phyloP scores from a whole-genome alignment of 2,888 invertebrate species.

The Tupiocoris notatus region DNA sequence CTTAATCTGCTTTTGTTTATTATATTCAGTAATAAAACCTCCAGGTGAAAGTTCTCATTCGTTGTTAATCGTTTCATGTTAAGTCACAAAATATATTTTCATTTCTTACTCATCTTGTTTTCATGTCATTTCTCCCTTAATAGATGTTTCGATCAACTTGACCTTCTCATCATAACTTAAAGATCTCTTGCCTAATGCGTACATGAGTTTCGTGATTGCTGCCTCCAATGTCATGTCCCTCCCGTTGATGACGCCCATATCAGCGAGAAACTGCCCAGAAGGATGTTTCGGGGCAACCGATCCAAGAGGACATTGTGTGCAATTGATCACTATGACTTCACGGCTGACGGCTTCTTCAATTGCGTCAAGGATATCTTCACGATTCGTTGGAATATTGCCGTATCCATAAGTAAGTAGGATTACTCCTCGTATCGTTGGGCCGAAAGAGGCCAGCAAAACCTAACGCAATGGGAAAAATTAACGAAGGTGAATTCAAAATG shows the following conservation, averaged over 20 bases:
- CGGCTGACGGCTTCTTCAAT: background rate
- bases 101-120: too few relatives aligned
- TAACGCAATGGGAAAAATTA: too few relatives aligned
- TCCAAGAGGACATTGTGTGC: constrained; percentile 22
- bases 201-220: constrained; percentile 24
- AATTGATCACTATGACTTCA: constrained; percentile 14
- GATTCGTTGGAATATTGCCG: constrained; percentile 5
- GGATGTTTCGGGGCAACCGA: background rate
- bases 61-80: too few relatives aligned
- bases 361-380: background rate
- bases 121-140: constrained; percentile 22
- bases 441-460: background rate
- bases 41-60: too few relatives aligned
- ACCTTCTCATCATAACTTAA: constrained; percentile 7
- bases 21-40: too few relatives aligned
- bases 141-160: constrained; percentile 6
- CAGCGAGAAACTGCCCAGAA: background rate
- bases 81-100: too few relatives aligned
- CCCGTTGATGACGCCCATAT: constrained; percentile 7
- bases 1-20: too few relatives aligned
- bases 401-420: constrained; percentile 8
- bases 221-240: constrained; percentile 24
- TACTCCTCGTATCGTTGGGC: constrained; percentile 4
- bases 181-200: constrained; percentile 20
- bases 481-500: too few relatives aligned